Evolutionary conservation across 2,797 vertebrate species (phyloP).

Genomic region (Lerista edwardsae): DNA sequence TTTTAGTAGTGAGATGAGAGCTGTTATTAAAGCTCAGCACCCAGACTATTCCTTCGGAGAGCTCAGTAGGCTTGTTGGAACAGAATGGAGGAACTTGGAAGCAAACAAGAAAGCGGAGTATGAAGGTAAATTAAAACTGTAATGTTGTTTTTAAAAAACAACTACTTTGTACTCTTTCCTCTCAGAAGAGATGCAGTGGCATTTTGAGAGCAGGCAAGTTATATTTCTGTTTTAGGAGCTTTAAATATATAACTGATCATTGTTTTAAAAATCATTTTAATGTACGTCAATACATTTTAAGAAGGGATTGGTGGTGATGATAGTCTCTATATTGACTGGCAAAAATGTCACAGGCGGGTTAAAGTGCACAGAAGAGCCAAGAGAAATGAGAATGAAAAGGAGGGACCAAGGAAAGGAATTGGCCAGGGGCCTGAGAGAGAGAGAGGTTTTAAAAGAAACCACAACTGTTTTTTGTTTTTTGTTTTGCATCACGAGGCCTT

Average conservation of each 20-base stretch:
- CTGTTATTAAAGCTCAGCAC: constrained; percentile 97
- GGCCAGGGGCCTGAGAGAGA: not conserved
- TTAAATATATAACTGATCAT: constrained; percentile 9
- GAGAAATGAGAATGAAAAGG: not conserved
- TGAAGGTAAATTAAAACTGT: constrained; percentile 85
- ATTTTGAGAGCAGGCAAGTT: constrained; percentile 2
- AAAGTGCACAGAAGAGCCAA: not conserved
- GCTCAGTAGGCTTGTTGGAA: constrained; percentile 96
- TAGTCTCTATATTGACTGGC: constrained; percentile 22
- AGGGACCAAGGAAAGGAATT: not conserved
- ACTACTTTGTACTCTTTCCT: constrained; percentile 42
- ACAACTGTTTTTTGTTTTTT: no score
- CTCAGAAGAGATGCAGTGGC: not conserved
- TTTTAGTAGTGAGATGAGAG: constrained; percentile 99
- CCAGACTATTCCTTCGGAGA: constrained; percentile 99
- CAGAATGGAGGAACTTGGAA: constrained; percentile 98
- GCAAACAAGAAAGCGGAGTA: constrained; percentile 96
- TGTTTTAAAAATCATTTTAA: not conserved
- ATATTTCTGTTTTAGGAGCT: not conserved
- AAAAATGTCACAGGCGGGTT: not conserved
- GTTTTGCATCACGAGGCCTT: no score
- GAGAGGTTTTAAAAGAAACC: no score
- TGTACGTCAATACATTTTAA: no score
- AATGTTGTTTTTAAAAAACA: constrained; percentile 38
- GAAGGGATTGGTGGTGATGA: constrained; percentile 32